A percentile compares a stretch with the other conserved stretches of the same genome.
Conservation (phyloP, 2,113 vertebrate genomes). For the Elgaria multicarinata region DNA sequence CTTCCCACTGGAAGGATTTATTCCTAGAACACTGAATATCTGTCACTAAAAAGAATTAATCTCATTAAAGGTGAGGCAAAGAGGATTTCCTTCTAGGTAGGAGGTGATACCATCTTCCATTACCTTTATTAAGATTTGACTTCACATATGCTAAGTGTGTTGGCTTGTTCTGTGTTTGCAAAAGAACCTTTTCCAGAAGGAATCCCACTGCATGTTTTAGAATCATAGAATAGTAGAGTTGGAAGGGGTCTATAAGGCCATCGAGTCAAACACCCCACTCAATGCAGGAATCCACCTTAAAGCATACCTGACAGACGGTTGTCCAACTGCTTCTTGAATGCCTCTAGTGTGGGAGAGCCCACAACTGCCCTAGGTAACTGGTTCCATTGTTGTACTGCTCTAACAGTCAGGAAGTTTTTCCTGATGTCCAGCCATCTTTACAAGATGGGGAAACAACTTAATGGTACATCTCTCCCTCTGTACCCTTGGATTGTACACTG, state of each 20-base stretch:
- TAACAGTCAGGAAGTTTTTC: no score
- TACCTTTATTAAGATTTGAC: constrained; percentile 1
- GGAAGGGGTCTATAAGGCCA: no score
- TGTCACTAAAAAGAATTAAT: constrained; percentile 31
- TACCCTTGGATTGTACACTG: neutral
- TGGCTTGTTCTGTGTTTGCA: constrained; percentile 18
- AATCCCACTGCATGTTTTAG: neutral
- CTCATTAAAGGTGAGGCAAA: constrained; percentile 32
- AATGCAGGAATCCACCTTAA: no score
- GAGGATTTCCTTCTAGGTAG: neutral
- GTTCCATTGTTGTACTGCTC: no score
- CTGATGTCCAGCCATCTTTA: no score
- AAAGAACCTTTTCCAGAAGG: neutral
- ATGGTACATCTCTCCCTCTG: neutral
- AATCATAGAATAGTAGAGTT: no score
- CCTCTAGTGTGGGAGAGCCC: no score
- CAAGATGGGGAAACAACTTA: neutral
- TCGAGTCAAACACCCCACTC: no score
- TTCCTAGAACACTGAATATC: neutral
- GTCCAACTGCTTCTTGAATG: no score
- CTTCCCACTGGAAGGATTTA: constrained; percentile 30
- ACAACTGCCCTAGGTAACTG: no score
- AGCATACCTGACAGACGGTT: no score
- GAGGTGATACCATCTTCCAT: neutral
- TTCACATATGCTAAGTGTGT: constrained; percentile 34